phyloP scores from a whole-genome alignment of 2,797 vertebrate genomes.

The Lithobates sylvaticus region DNA sequence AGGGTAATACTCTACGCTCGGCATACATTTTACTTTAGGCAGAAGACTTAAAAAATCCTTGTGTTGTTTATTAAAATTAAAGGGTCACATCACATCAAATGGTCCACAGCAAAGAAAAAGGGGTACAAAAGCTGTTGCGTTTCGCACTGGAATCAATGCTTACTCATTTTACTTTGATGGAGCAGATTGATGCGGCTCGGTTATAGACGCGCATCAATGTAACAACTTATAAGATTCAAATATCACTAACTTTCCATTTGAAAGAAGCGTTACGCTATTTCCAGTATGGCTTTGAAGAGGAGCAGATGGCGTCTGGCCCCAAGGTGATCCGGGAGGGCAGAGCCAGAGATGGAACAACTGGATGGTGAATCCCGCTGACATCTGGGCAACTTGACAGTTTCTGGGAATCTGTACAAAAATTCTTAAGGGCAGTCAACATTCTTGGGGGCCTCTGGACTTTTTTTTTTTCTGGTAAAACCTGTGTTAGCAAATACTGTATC shows the following conservation, averaged over 20 bases:
- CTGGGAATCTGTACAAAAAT: slow-evolving; percentile 29
- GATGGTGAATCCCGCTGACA: not conserved
- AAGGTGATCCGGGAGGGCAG: not conserved
- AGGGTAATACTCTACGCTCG: too few species aligned
- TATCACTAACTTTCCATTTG: not conserved
- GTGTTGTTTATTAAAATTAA: too few species aligned
- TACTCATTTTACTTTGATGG: too few species aligned
- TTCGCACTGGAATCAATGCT: too few species aligned
- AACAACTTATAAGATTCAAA: slow-evolving; percentile 10
- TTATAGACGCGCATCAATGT: not conserved
- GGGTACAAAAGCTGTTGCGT: too few species aligned
- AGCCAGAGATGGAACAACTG: slow-evolving; percentile 35
- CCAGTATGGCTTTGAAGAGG: not conserved
- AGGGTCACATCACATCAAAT: too few species aligned
- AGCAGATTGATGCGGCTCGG: too few species aligned
- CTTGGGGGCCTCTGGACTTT: not conserved
- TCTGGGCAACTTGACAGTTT: slow-evolving; percentile 30
- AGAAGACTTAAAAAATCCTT: too few species aligned
- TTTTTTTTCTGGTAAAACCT: slow-evolving; percentile 6
- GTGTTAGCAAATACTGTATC: not conserved
- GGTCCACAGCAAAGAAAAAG: too few species aligned
- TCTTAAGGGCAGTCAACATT: slow-evolving; percentile 6
- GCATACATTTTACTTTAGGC: too few species aligned
- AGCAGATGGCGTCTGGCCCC: slow-evolving; percentile 19
- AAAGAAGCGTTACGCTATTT: not conserved